Conservation (phyloP, 1,140 invertebrate genomes). For the Micrasema minimum region DNA sequence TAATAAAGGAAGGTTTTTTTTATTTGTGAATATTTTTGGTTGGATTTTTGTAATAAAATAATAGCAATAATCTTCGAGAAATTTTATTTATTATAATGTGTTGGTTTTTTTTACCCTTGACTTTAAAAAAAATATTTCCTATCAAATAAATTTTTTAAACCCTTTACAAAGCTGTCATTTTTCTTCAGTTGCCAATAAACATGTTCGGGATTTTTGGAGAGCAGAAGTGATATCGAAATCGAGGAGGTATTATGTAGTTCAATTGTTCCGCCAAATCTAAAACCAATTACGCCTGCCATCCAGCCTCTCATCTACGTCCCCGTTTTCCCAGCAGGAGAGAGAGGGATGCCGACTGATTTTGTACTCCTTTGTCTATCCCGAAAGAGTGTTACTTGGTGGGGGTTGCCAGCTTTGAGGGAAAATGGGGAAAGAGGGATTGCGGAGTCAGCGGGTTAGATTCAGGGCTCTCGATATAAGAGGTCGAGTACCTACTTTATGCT, state of each 20-base stretch:
- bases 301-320: conserved; percentile 14
- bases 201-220: conserved; percentile 30
- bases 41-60: too few relatives aligned
- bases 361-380: conserved; percentile 37
- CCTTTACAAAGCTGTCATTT: conserved; percentile 2
- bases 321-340: neutral
- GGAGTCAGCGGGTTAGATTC: conserved; percentile 26
- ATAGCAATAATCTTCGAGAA: too few relatives aligned
- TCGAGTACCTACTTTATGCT: too few relatives aligned
- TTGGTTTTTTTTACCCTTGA: too few relatives aligned
- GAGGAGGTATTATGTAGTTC: conserved; percentile 40
- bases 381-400: conserved; percentile 32
- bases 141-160: too few relatives aligned
- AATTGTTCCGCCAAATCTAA: conserved; percentile 45
- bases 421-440: neutral
- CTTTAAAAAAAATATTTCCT: too few relatives aligned
- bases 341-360: conserved; percentile 20
- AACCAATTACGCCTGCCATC: conserved; percentile 39
- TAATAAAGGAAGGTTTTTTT: too few relatives aligned
- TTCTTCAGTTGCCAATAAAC: conserved; percentile 28
- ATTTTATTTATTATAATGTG: too few relatives aligned
- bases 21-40: too few relatives aligned
- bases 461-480: conserved; percentile 13
- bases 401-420: conserved; percentile 1
- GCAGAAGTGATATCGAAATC: conserved; percentile 21